Conservation (phyloP, 2,113 vertebrate genomes). For the Caranx melampygus region DNA sequence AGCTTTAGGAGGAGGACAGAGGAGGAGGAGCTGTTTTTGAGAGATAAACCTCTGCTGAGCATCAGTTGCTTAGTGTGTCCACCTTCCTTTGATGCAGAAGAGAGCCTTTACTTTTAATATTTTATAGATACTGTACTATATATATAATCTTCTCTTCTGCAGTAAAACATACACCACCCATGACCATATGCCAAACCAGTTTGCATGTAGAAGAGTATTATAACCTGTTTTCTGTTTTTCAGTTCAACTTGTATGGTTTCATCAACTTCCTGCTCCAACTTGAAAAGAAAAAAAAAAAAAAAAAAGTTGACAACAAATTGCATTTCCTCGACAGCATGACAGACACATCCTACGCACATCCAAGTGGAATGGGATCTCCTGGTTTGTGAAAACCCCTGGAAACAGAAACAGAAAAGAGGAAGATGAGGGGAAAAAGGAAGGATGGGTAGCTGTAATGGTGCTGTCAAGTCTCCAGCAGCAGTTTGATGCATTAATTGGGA, state of each 20-base stretch:
- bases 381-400: conserved; percentile 11
- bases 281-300: conserved; percentile 1
- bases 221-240: neutral
- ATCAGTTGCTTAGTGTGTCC: neutral
- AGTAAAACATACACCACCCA: neutral
- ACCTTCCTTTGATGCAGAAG: conserved; percentile 4
- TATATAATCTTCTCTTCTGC: no score
- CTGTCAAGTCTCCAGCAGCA: conserved; percentile 13
- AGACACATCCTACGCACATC: neutral
- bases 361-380: conserved; percentile 39
- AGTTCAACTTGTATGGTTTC: neutral
- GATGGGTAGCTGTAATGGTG: conserved; percentile 1
- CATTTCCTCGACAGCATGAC: conserved; percentile 22
- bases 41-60: conserved; percentile 1
- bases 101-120: conserved; percentile 4
- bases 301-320: neutral
- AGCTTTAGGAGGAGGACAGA: neutral
- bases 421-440: neutral
- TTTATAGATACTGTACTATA: neutral
- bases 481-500: conserved; percentile 55
- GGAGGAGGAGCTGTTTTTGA: conserved; percentile 1
- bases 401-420: conserved; percentile 4
- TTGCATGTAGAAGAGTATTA: neutral
- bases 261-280: neutral
- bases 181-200: neutral